phyloP scores from a whole-genome alignment of 2,797 vertebrate genomes.

The Ambastaia sidthimunki region DNA sequence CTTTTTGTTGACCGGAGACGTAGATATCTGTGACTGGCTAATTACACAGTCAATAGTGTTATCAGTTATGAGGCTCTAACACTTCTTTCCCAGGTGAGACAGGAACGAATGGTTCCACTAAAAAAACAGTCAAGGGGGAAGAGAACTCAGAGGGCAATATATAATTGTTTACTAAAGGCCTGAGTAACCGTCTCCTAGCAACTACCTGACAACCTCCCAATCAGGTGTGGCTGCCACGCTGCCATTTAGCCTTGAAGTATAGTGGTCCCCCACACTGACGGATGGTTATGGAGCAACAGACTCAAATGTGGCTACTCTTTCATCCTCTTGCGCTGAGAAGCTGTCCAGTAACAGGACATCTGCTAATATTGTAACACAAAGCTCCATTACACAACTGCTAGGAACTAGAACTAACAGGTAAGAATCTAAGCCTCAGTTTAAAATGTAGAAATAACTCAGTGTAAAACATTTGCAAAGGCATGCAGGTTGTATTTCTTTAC shows the following conservation, averaged over 20 bases:
- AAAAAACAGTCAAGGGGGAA: conserved; percentile 66
- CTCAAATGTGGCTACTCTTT: conserved; percentile 7
- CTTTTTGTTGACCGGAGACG: conserved; percentile 58
- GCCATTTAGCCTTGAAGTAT: conserved; percentile 73
- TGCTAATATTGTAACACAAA: neutral
- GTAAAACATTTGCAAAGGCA: too few relatives aligned
- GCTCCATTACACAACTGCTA: conserved; percentile 1
- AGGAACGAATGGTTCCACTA: conserved; percentile 65
- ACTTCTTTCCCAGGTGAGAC: conserved; percentile 73
- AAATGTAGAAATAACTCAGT: too few relatives aligned
- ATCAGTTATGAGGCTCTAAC: conserved; percentile 58
- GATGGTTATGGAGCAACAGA: conserved; percentile 57
- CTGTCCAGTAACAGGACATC: neutral
- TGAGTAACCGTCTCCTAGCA: conserved; percentile 87
- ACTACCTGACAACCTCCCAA: conserved; percentile 79
- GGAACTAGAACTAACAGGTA: neutral
- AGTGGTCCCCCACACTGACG: conserved; percentile 61
- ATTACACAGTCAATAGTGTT: conserved; percentile 72
- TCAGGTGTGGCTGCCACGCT: conserved; percentile 82
- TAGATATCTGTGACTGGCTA: conserved; percentile 61
- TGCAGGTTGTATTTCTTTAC: neutral
- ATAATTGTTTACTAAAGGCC: conserved; percentile 89
- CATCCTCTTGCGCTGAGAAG: neutral
- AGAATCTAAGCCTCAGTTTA: conserved; percentile 9
- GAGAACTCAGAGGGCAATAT: conserved; percentile 60